Conservation (phyloP, 2,797 vertebrate species). For the Urocyon cinereoargenteus region DNA sequence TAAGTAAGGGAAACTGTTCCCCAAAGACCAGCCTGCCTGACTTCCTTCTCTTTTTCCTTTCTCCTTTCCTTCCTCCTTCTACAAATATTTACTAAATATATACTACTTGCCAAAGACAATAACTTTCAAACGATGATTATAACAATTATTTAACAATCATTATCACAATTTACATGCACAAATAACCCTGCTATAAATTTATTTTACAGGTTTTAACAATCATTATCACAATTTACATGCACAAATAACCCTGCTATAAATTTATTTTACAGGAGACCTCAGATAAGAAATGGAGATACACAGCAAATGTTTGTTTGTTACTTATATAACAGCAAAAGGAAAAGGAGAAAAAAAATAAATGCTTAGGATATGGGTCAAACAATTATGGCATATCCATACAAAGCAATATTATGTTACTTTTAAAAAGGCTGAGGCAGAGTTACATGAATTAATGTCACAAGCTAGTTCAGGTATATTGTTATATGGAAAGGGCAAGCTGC, state of each 20-base stretch:
- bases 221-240: background rate
- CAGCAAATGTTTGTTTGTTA: background rate
- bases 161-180: background rate
- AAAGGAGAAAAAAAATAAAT: background rate
- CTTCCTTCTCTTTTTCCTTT: background rate
- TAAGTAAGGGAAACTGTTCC: background rate
- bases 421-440: background rate
- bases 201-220: background rate
- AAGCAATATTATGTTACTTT: background rate
- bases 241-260: background rate
- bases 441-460: background rate
- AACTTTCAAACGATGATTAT: constrained; percentile 22
- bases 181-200: background rate
- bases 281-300: background rate
- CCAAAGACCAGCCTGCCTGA: background rate
- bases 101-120: background rate
- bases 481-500: background rate
- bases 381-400: background rate
- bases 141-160: constrained; percentile 13
- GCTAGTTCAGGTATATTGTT: background rate
- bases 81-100: background rate
- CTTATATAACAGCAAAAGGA: background rate
- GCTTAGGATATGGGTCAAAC: background rate
- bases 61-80: background rate
- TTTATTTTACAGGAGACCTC: constrained; percentile 3